These are phyloP conservation scores for Diachasmimorpha longicaudata DNA, from an alignment of 1,140 invertebrate species.

Conservation along the genomic window DNA sequence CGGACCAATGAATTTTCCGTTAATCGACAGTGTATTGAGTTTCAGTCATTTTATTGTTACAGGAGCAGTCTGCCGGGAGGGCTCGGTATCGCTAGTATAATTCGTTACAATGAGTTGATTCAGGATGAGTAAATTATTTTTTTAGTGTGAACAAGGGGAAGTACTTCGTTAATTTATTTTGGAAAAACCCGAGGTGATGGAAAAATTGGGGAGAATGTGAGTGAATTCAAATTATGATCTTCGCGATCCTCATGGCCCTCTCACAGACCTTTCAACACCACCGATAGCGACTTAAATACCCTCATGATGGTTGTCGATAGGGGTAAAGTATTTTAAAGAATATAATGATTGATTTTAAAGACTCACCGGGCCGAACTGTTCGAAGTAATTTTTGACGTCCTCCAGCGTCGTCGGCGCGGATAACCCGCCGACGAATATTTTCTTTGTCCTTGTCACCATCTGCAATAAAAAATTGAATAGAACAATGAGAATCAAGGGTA, in stretches of 20 bases:
- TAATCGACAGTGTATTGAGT: slow-evolving; percentile 13
- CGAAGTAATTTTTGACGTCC: slow-evolving; percentile 99
- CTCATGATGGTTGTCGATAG: no score
- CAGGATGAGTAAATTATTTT: background rate
- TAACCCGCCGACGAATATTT: slow-evolving; percentile 99
- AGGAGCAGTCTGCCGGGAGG: background rate
- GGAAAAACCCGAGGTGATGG: no score
- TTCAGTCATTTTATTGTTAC: background rate
- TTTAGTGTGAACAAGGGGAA: background rate
- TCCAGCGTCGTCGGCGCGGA: slow-evolving; percentile 98
- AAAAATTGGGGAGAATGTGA: no score
- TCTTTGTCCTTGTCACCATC: slow-evolving; percentile 99
- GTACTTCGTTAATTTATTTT: background rate
- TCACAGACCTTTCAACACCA: background rate
- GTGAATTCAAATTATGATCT: no score
- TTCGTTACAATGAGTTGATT: background rate
- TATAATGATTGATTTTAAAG: background rate
- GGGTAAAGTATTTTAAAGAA: background rate
- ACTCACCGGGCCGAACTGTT: slow-evolving; percentile 99
- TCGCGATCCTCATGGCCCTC: no score
- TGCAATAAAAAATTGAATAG: slow-evolving; percentile 66
- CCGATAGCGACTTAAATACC: no score
- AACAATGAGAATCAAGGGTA: background rate
- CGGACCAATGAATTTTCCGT: slow-evolving; percentile 18
- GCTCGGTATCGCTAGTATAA: background rate